Conservation (phyloP, 2,888 invertebrate species). For the Chorisops tibialis region DNA sequence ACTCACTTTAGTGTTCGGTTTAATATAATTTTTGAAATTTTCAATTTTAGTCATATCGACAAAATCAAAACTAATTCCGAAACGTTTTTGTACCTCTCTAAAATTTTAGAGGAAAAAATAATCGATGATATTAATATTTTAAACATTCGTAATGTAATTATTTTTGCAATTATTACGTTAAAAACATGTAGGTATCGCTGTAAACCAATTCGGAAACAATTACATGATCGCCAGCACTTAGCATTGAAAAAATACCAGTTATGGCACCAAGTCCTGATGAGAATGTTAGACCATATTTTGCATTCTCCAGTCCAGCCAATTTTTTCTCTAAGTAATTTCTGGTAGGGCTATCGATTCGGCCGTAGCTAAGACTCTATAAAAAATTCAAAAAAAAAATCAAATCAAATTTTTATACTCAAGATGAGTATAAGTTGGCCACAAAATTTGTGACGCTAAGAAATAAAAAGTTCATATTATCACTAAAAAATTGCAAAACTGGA, state of each 20-base stretch:
- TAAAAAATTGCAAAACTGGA: too few species aligned
- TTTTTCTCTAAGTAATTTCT: constrained; percentile 83
- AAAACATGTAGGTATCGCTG: not conserved
- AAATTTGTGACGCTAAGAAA: too few species aligned
- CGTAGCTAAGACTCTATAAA: constrained; percentile 80
- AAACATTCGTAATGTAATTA: not conserved
- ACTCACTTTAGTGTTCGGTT: constrained; percentile 75
- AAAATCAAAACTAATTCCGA: constrained; percentile 73
- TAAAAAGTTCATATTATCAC: too few species aligned
- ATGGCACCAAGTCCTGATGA: constrained; percentile 89
- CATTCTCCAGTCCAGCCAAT: constrained; percentile 85
- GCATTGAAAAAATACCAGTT: constrained; percentile 68
- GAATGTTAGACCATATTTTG: constrained; percentile 77
- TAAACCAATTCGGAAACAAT: constrained; percentile 47
- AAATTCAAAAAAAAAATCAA: too few species aligned
- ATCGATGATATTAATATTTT: too few species aligned
- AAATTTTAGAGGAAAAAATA: constrained; percentile 36
- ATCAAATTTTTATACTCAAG: too few species aligned
- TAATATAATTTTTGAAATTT: constrained; percentile 66
- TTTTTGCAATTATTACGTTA: not conserved
- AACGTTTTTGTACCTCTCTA: constrained; percentile 60
- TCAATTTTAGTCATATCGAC: constrained; percentile 70
- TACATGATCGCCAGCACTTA: constrained; percentile 85
- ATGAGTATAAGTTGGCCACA: too few species aligned
- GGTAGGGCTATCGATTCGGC: constrained; percentile 91